Conservation (phyloP, 2,888 invertebrate species). For the Hydrotaea diabolus region DNA sequence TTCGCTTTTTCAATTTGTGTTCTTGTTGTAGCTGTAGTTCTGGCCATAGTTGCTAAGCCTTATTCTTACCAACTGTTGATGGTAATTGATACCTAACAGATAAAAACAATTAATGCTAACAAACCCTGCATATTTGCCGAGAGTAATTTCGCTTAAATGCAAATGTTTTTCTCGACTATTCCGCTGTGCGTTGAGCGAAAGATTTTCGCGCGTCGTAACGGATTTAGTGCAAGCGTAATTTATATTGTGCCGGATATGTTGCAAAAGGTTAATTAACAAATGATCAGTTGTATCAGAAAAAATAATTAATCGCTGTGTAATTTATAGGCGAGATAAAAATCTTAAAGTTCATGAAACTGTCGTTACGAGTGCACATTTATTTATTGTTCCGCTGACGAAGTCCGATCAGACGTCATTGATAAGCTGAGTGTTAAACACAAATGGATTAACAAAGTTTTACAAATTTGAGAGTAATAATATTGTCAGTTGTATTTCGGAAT, state of each 20-base stretch:
- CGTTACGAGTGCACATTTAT: neutral
- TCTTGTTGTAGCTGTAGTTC: constrained; percentile 29
- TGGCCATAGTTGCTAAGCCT: neutral
- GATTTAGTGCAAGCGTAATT: constrained; percentile 12
- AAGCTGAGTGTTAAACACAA: no score
- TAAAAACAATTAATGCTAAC: constrained; percentile 63
- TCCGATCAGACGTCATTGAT: neutral
- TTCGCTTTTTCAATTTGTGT: constrained; percentile 10
- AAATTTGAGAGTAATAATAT: no score
- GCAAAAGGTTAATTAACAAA: constrained; percentile 10
- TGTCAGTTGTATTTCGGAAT: no score
- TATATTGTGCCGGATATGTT: neutral
- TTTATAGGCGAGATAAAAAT: neutral
- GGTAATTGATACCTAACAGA: constrained; percentile 65
- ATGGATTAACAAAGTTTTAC: no score
- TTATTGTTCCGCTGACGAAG: neutral
- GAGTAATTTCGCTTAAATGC: neutral
- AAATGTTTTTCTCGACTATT: neutral
- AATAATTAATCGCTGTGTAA: constrained; percentile 34
- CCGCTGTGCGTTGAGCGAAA: no score
- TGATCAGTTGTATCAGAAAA: neutral
- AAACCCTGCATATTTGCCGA: neutral
- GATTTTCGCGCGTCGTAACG: neutral
- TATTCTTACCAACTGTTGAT: constrained; percentile 29
- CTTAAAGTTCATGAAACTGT: constrained; percentile 31